Evolutionary conservation across 2,797 vertebrate species (phyloP), one percentile per base, ranked within the genome.

Genomic region (Apodemus agrarius): DNA sequence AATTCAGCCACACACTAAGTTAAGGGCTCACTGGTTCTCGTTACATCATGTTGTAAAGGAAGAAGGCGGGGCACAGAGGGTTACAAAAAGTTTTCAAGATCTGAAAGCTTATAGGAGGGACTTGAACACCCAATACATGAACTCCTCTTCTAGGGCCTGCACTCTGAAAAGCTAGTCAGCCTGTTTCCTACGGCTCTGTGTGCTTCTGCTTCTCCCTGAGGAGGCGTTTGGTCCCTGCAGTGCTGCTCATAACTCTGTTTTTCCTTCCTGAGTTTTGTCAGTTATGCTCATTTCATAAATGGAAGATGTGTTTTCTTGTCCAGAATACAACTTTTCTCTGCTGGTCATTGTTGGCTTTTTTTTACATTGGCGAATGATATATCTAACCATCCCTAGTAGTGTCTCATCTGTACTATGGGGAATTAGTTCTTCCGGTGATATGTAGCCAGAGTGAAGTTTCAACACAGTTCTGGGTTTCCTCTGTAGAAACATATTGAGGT

Each of bases 181-280:
- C 34, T 17, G 24, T 57, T 37, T 54, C n/a, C 2, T 80, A 1
- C 14, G 22, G 31, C 31, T 63, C 61, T 49, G 46, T 8, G 21
- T 54, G 69, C 22, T 67, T 69, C 52, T 72, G 22, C 17, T 79
- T 95, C 31, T 88, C 91, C 54, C 72, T 24, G 34, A 95, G 54
- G 78, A 95, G 79, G 10, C 16, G 40, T 87, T 88, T 91, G 24
- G n/a, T 52, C 6, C 72, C 16, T 11, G 65, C 69, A 40, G 14
- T 79, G 43, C 84, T 79, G 43, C 84, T 87, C 67, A 78, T 74
- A 90, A 76, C n/a, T 96, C 75, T 76, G 57, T n/a, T 37, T 93
- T 90, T 82, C 12, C 78, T 88, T 88, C 87, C 69, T 59, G 3
- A 49, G 61, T 84, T 88, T 84, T 84, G 61, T 95, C 88, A 72